phyloP scores from a whole-genome alignment of 2,797 vertebrate genomes.

The Ambastaia sidthimunki region DNA sequence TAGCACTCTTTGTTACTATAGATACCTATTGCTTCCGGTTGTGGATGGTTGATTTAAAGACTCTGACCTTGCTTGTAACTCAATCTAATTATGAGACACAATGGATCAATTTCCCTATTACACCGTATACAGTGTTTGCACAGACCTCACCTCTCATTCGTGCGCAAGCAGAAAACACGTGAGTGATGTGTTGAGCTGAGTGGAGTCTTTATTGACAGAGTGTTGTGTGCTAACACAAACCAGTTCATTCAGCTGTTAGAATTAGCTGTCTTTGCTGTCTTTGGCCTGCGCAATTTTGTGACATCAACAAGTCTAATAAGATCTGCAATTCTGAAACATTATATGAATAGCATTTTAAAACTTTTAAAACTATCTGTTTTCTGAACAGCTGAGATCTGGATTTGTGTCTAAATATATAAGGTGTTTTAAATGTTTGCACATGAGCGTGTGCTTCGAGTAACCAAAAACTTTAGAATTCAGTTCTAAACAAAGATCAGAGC shows the following conservation, averaged over 20 bases:
- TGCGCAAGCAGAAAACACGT: constrained; percentile 4
- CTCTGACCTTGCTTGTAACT: constrained; percentile 1
- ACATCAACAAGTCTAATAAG: constrained; percentile 13
- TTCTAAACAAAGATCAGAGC: no score
- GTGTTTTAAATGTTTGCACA: not conserved
- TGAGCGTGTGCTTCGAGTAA: no score
- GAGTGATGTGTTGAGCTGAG: constrained; percentile 66
- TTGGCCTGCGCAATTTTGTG: not conserved
- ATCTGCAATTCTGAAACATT: not conserved
- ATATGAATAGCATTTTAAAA: not conserved
- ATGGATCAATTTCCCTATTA: not conserved
- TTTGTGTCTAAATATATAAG: not conserved
- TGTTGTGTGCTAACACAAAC: constrained; percentile 71
- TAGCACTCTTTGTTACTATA: not conserved
- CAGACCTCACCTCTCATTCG: not conserved
- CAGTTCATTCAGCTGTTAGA: constrained; percentile 28
- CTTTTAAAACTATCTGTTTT: not conserved
- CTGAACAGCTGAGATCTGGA: not conserved
- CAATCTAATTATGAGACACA: not conserved
- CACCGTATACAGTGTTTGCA: not conserved
- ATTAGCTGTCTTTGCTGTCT: constrained; percentile 20
- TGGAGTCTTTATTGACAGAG: constrained; percentile 62
- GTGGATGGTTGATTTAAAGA: constrained; percentile 20
- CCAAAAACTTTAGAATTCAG: no score
- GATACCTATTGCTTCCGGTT: constrained; percentile 1